Base-by-base conservation (phyloP, 2,113 vertebrate species). In the Dinomys branickii region DNA sequence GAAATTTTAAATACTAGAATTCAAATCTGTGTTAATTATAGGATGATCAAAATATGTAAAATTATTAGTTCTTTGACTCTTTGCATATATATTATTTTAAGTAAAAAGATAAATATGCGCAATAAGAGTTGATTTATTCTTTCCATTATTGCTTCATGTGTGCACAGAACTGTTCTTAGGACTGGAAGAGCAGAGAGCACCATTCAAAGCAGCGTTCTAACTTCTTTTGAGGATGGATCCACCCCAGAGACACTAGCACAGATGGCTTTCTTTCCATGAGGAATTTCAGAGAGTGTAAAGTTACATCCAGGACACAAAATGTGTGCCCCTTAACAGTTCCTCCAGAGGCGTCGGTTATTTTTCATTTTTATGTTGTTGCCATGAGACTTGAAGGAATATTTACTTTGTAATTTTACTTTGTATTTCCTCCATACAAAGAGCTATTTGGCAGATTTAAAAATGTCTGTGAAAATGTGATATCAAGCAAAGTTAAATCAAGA, bases 391-490 rank as follows among this genome's bases (percentile, higher is more conserved):
- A 89, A 20, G 14, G 24, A 71, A 54, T 73, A 89, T 95, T 97
- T 94, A 85, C 87, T 95, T 83, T 67, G 26, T 94, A 88, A 67
- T 82, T 47, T 50, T 86, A 92, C 73, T 95, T 78, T 92, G 80
- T 75, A 84, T 96, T 97, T 78, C 85, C 95, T 90, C 22, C 95
- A 87, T 96, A 41, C 38, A 4, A 75, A 96, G 67, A 33, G 33
- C 90, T 82, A 80, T 65, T 19, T 20, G 95, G 38, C 54, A 44
- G 88, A 96, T 93, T 83, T 95, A 92, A 85, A 94, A 89, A 78
- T 90, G 87, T 13, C 83, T 97, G 50, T 81, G 98, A 98, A 96
- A 94, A 67, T 61, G 67, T 94, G 52, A 3, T 5, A 67, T 7
- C 47, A 80, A 96, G 38, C 20, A 14, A 58, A 44, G 13, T 26